phyloP scores from a whole-genome alignment of 1,140 invertebrate genomes.

The Atopsyche davidsoni region DNA sequence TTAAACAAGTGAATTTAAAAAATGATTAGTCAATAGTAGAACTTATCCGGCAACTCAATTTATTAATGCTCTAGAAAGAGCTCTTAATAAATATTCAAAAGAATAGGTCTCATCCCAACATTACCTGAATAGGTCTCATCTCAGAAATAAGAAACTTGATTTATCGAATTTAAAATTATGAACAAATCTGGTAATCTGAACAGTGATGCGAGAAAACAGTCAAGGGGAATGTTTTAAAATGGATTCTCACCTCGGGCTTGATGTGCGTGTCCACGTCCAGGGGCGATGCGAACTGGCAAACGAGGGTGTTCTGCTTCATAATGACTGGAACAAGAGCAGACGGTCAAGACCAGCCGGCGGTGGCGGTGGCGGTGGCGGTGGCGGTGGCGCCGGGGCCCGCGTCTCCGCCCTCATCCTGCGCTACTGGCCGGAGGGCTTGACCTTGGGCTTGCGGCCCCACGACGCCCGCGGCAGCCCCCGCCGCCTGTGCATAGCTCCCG shows the following conservation, averaged over 20 bases:
- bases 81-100: too few relatives aligned
- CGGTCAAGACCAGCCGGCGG: constrained; percentile 24
- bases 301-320: constrained; percentile 78
- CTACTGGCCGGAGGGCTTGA: constrained; percentile 23
- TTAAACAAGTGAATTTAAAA: too few relatives aligned
- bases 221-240: too few relatives aligned
- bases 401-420: constrained; percentile 20
- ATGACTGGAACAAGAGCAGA: constrained; percentile 70
- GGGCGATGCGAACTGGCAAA: constrained; percentile 94
- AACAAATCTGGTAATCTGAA: too few relatives aligned
- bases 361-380: constrained; percentile 7
- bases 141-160: too few relatives aligned
- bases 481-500: constrained; percentile 21
- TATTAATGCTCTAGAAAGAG: too few relatives aligned
- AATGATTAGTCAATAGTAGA: too few relatives aligned
- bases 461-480: constrained; percentile 22
- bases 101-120: too few relatives aligned
- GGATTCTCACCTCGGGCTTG: constrained; percentile 91
- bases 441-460: constrained; percentile 28
- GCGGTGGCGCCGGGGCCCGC: not conserved
- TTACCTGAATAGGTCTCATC: too few relatives aligned
- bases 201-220: too few relatives aligned
- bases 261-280: constrained; percentile 91
- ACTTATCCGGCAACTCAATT: too few relatives aligned
- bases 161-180: too few relatives aligned